Evolutionary conservation across 2,888 invertebrate genomes (phyloP), one percentile per base, ranked within the genome.

Genomic region (Drosophila rellima): DNA sequence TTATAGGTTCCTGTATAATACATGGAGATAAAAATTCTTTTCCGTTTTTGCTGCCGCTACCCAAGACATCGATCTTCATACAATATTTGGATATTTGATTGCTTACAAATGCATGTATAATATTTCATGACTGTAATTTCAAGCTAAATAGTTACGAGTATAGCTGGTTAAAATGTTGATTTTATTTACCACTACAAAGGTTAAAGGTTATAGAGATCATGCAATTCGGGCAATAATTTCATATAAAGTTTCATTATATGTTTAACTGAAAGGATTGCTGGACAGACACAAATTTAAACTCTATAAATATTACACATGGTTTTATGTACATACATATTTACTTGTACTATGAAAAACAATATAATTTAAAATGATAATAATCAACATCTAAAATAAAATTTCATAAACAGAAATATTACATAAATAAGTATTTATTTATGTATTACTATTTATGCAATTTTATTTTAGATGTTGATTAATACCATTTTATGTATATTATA

Each of bases 201-300:
- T 57, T 52, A 15, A 54, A 48, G 44, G 23, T 29, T 35, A 26
- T 17, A 45, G 37, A 54, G 40, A 54, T 59, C 55, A 31, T 55
- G 31, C 33, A 54, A 54, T 26, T 37, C 51, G 13, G 51, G 45
- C 40, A 48, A 65, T 88, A 77, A 69, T 85, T 85, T 80, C 68
- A 77, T 85, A 70, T 84, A 68, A 87, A 74, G 74, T 82, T 83
- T 74, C 80, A 82, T 80, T 82, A 76, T 77, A 88, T 67, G 86
- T 88, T 88, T 82, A 74, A 70, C 74, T 83, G 83, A 88, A 83
- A 83, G 83, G 88, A 83, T 82, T 88, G 72, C 70, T 85, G 85
- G 77, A 77, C 77, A 74, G 61, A 82, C 82, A 85, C 65, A 81
- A n/a, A 66, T 69, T 57, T 72, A 74, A 74, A 70, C 65, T 67